phyloP scores from a whole-genome alignment of 1,140 invertebrate genomes.

The Drosophila yakuba region DNA sequence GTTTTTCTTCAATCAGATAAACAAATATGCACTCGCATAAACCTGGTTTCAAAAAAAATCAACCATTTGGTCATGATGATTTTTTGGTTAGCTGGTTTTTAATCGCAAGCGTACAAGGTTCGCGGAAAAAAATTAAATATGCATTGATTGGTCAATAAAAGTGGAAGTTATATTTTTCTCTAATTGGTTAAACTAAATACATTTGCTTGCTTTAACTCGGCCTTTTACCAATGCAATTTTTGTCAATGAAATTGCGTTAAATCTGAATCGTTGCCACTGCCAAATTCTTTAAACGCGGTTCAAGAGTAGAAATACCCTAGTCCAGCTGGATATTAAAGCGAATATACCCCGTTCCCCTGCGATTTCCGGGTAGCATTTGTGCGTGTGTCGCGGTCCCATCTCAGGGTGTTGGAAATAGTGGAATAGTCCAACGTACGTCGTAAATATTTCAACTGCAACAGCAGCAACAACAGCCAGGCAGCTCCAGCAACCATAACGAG shows the following conservation, averaged over 20 bases:
- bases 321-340: neutral
- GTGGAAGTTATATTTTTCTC: neutral
- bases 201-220: no score
- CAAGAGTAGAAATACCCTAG: neutral
- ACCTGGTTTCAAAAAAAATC: neutral
- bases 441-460: conserved; percentile 83
- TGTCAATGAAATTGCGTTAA: no score
- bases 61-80: neutral
- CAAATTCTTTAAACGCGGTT: neutral
- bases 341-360: conserved; percentile 15
- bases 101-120: neutral
- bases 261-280: no score
- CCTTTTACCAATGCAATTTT: no score
- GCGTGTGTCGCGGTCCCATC: conserved; percentile 67
- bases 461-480: conserved; percentile 52
- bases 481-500: conserved; percentile 69
- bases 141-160: conserved; percentile 1
- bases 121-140: neutral
- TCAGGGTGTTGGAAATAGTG: conserved; percentile 75
- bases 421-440: conserved; percentile 81
- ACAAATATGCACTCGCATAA: conserved; percentile 7
- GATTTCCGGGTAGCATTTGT: conserved; percentile 66
- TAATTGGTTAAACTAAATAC: no score
- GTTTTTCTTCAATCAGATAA: neutral
- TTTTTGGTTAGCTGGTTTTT: neutral